phyloP scores from a whole-genome alignment of 2,797 vertebrate species.

The Acanthurus leucopareius region DNA sequence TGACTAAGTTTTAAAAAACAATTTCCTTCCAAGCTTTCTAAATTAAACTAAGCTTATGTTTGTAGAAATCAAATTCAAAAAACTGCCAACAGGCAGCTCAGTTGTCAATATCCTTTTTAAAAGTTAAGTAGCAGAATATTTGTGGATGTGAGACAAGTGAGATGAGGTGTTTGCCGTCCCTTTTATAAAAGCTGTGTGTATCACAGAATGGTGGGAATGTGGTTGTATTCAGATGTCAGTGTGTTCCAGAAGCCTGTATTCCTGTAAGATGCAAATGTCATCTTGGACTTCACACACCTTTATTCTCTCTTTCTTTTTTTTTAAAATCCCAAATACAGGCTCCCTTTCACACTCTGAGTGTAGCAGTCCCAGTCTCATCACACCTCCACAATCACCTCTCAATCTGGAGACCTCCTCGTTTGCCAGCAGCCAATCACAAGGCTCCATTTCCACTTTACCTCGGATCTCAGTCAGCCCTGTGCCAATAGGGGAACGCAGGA shows the following conservation, averaged over 20 bases:
- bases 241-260: not conserved
- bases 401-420: slow-evolving; percentile 94
- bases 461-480: slow-evolving; percentile 93
- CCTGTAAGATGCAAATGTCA: slow-evolving; percentile 1
- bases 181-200: not conserved
- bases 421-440: slow-evolving; percentile 93
- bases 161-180: not conserved
- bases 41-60: not conserved
- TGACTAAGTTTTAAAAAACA: not conserved
- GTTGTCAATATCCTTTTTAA: no score
- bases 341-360: slow-evolving; percentile 95
- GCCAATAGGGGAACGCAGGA: slow-evolving; percentile 91
- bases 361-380: slow-evolving; percentile 94
- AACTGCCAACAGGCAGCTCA: not conserved
- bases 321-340: slow-evolving; percentile 79
- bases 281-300: not conserved
- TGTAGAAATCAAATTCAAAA: not conserved
- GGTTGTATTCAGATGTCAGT: not conserved
- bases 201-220: not conserved
- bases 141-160: not conserved
- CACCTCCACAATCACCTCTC: slow-evolving; percentile 94
- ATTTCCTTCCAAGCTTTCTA: not conserved
- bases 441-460: slow-evolving; percentile 93
- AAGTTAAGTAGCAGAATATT: not conserved
- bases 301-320: slow-evolving; percentile 4